These are phyloP conservation scores for Epinephelus cyanopodus DNA, from an alignment of 2,113 vertebrate genomes.

Conservation along the genomic window DNA sequence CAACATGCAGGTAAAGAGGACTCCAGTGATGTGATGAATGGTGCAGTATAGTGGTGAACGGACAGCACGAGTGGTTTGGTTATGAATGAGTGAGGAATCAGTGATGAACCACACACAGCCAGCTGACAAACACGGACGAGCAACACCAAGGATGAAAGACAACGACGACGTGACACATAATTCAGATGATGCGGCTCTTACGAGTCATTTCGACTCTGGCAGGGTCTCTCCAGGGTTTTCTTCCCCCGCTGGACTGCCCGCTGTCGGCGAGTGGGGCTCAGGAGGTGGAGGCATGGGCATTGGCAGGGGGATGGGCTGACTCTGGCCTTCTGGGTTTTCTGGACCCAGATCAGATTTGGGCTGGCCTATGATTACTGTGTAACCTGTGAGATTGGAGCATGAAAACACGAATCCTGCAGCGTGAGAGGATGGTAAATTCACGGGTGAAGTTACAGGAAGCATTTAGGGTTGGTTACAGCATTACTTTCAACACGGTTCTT, in stretches of 20 bases:
- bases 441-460: neutral
- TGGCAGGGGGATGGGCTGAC: conserved; percentile 70
- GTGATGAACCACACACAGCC: conserved; percentile 6
- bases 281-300: conserved; percentile 63
- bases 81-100: conserved; percentile 30
- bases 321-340: conserved; percentile 65
- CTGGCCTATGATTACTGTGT: conserved; percentile 83
- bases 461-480: neutral
- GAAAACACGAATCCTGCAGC: conserved; percentile 41
- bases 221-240: conserved; percentile 77
- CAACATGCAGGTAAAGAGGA: conserved; percentile 43
- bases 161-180: neutral
- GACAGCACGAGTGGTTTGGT: conserved; percentile 10
- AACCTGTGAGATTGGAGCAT: conserved; percentile 77
- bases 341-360: conserved; percentile 72
- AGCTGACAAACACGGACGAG: conserved; percentile 27
- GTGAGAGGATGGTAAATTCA: conserved; percentile 23
- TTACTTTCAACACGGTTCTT: neutral
- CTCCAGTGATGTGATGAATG: neutral
- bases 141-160: neutral
- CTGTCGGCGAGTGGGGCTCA: conserved; percentile 35
- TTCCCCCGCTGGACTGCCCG: conserved; percentile 37
- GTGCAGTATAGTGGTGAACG: neutral
- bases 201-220: conserved; percentile 84
- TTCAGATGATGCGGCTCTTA: conserved; percentile 69